Conservation (phyloP, 2,888 invertebrate genomes). For the Amphipyra berbera region DNA sequence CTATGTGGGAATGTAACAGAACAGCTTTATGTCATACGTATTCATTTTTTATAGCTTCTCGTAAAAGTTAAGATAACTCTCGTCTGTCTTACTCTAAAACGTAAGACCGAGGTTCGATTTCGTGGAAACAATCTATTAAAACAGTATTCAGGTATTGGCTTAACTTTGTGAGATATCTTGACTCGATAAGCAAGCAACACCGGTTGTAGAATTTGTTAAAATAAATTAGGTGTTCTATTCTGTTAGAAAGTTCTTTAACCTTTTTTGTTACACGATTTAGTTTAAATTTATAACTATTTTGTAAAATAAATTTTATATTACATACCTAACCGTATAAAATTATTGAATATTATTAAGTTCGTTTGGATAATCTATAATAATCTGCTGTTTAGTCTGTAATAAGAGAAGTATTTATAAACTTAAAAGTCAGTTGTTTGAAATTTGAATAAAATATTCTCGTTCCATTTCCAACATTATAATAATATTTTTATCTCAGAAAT, state of each 20-base stretch:
- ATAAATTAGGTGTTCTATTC: constrained; percentile 44
- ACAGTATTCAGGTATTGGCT: constrained; percentile 53
- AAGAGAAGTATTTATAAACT: too few relatives aligned
- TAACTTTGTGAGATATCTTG: constrained; percentile 59
- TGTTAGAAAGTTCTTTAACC: constrained; percentile 55
- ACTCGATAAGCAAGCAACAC: constrained; percentile 50
- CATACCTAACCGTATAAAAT: constrained; percentile 28
- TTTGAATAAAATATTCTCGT: constrained; percentile 35
- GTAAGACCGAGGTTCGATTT: constrained; percentile 67
- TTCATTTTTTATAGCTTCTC: constrained; percentile 76
- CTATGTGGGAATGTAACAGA: constrained; percentile 77
- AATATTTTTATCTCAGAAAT: constrained; percentile 25
- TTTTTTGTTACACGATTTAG: constrained; percentile 18
- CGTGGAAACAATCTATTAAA: constrained; percentile 73
- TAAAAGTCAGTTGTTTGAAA: constrained; percentile 18
- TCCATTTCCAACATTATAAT: constrained; percentile 16
- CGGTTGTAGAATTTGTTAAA: constrained; percentile 52
- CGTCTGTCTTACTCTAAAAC: constrained; percentile 61
- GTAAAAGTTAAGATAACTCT: constrained; percentile 68
- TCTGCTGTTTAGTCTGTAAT: constrained; percentile 4
- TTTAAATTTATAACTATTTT: constrained; percentile 34
- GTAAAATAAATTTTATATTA: constrained; percentile 27
- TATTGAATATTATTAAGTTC: constrained; percentile 22
- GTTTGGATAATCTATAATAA: constrained; percentile 29
- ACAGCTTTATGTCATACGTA: constrained; percentile 67